Conservation (phyloP, 2,113 vertebrate species). For the Pelecanus crispus region DNA sequence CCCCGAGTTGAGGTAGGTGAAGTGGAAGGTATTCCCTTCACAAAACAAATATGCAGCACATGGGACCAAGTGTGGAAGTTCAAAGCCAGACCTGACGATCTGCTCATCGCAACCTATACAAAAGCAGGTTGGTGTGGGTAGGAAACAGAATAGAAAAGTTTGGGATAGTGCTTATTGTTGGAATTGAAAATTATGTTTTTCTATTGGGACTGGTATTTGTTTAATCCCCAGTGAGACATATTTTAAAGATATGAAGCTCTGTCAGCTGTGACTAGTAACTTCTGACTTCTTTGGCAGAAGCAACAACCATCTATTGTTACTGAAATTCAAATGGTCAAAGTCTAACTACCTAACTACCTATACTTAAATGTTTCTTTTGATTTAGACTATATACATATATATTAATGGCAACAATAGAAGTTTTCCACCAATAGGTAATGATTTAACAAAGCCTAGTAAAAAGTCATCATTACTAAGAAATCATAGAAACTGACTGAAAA, state of each 20-base stretch:
- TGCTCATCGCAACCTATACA: constrained; percentile 68
- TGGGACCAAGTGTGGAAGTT: constrained; percentile 67
- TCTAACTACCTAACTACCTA: not conserved
- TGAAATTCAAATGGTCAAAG: not conserved
- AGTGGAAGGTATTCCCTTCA: constrained; percentile 33
- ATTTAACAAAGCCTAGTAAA: not conserved
- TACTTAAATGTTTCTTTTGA: not conserved
- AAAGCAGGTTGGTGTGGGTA: constrained; percentile 65
- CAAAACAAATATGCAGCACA: not conserved
- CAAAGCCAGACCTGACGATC: constrained; percentile 69
- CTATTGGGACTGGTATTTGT: not conserved
- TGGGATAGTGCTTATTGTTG: not conserved
- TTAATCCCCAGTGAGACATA: not conserved
- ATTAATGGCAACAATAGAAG: not conserved
- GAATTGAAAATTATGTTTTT: not conserved
- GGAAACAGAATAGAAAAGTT: not conserved
- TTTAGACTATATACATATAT: not conserved
- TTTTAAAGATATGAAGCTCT: not conserved
- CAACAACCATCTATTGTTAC: not conserved
- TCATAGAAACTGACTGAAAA: not conserved
- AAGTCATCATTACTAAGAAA: not conserved
- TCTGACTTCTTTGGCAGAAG: not conserved
- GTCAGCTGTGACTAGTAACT: not conserved
- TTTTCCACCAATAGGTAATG: not conserved
- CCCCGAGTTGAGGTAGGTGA: not conserved